Conservation (phyloP, 2,797 vertebrate genomes). For the Coluber constrictor region DNA sequence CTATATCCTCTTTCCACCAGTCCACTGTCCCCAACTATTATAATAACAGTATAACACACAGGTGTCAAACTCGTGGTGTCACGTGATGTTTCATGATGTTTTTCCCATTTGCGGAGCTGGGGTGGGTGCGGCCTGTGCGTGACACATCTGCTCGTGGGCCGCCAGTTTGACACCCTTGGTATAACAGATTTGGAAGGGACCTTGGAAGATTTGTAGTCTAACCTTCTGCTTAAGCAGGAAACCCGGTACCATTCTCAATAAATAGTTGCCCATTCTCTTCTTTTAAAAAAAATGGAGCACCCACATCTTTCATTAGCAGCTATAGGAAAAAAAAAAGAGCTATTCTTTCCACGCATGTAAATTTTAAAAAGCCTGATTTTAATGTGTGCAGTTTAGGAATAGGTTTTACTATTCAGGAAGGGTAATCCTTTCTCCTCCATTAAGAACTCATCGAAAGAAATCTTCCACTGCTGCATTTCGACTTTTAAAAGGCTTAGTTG, state of each 20-base stretch:
- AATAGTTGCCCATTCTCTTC: background rate
- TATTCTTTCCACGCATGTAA: background rate
- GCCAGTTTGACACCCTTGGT: background rate
- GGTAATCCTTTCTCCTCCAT: background rate
- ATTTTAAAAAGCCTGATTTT: background rate
- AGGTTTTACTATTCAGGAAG: background rate
- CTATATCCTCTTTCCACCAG: background rate
- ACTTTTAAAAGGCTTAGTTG: background rate
- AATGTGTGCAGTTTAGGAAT: background rate
- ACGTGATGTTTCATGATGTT: too few relatives aligned
- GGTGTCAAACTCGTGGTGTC: too few relatives aligned
- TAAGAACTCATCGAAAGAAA: background rate
- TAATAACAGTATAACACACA: background rate
- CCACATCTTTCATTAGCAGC: background rate
- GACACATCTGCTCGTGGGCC: too few relatives aligned
- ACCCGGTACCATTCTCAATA: background rate
- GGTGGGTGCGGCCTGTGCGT: too few relatives aligned
- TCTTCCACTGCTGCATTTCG: background rate
- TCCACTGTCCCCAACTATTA: background rate
- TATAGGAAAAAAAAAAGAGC: background rate
- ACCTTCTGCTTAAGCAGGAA: background rate
- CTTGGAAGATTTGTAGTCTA: background rate
- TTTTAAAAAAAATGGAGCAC: background rate
- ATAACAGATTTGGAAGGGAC: background rate
- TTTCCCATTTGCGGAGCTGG: too few relatives aligned